A percentile compares a stretch with the other conserved stretches of the same genome.
Evolutionary conservation across 2,113 vertebrate genomes (phyloP).

Genomic region (Pseudolaguvia tuberculata): DNA sequence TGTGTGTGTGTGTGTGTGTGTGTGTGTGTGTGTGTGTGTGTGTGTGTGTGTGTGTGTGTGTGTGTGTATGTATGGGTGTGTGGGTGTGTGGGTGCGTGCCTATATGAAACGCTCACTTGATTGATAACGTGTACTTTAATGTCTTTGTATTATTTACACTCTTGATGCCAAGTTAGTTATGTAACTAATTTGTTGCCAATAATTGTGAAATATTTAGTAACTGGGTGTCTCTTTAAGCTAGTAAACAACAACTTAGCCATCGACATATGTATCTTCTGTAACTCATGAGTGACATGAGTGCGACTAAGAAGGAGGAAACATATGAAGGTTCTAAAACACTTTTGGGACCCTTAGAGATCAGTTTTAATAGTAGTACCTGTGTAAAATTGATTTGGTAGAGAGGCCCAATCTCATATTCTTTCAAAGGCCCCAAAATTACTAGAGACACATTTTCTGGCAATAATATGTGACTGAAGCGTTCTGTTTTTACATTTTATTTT

Average conservation of each 20-base stretch:
- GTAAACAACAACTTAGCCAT: not conserved
- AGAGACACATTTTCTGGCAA: not conserved
- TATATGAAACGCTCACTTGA: not conserved
- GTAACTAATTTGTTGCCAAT: constrained; percentile 1
- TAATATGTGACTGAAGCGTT: not conserved
- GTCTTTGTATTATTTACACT: not conserved
- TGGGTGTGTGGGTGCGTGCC: not conserved
- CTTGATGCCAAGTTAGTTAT: not conserved
- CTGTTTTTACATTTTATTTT: too few species aligned
- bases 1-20: not conserved
- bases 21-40: too few species aligned
- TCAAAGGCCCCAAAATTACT: too few species aligned
- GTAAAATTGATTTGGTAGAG: too few species aligned
- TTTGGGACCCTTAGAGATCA: too few species aligned
- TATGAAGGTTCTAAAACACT: too few species aligned
- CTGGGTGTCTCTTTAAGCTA: not conserved
- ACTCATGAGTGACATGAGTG: too few species aligned
- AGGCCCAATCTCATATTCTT: too few species aligned
- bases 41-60: too few species aligned
- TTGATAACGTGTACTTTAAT: not conserved
- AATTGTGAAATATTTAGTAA: not conserved
- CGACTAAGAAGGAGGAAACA: too few species aligned
- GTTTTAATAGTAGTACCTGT: too few species aligned
- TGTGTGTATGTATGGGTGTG: too few species aligned
- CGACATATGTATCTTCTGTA: not conserved